Evolutionary conservation across 2,888 invertebrate genomes (phyloP), one percentile per base, ranked within the genome.

Genomic region (Nysson spinosus): DNA sequence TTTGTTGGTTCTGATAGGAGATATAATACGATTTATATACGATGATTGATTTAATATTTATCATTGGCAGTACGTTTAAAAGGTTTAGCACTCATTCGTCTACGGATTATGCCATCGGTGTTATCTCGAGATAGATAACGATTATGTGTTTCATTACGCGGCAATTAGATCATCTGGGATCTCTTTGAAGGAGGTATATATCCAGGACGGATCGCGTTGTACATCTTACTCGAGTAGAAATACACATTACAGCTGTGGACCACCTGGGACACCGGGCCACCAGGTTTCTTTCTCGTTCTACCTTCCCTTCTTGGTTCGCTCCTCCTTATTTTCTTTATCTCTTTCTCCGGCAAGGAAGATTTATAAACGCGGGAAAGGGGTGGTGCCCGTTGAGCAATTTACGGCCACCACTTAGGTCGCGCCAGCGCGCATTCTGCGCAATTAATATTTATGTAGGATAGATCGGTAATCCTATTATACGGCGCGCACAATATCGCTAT

Each of bases 371-470:
- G 61, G 52, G 34, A 43, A 42, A 35, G 60, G 51, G 42, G 46
- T 60, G 66, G 49, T 44, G 65, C 64, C 50, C 55, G 52, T 30
- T n/a, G 54, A 39, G 55, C 63, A 62, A 72, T 72, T 72, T 72
- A 72, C 69, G 47, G 65, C 60, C 58, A 47, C 58, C 69, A 72
- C 72, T 72, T 72, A 66, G 50, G 43, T 57, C 56, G 65, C 69
- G 32, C 24, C 47, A 47, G 49, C 44, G 51, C 26, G 51, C 50
- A 65, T 61, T 69, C 73, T 54, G 62, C 47, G 66, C 66, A 72
- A 72, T 72, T 72, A 72, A 72, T 72, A 72, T 72, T 72, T 72
- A 72, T 69, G 62, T 62, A 62, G 72, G 69, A 72, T 72, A 72
- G 73, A 72, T 72, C 60, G 62, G 69, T 66, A 72, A 72, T 72